phyloP scores from a whole-genome alignment of 1,140 invertebrate genomes.

The Trachymyrmex cornetzi region DNA sequence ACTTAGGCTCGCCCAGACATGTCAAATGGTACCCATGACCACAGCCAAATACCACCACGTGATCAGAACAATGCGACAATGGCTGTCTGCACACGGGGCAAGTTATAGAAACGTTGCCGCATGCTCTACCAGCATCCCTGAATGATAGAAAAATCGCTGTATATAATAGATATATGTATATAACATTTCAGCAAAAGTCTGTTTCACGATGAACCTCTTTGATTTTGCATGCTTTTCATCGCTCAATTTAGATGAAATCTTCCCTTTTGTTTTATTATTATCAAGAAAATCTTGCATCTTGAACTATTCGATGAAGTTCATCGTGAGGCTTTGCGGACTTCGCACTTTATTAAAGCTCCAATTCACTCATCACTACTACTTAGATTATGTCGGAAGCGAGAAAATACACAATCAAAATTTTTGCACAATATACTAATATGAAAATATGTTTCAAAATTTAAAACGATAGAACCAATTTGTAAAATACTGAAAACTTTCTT shows the following conservation, averaged over 20 bases:
- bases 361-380: too few species aligned
- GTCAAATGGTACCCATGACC: slow-evolving; percentile 84
- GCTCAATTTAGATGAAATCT: not conserved
- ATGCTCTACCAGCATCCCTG: slow-evolving; percentile 83
- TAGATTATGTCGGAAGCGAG: too few species aligned
- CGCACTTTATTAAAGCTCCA: not conserved
- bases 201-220: not conserved
- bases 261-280: not conserved
- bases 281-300: not conserved
- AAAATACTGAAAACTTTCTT: too few species aligned
- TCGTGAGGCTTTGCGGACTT: not conserved
- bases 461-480: too few species aligned
- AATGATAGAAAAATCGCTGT: slow-evolving; percentile 51
- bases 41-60: slow-evolving; percentile 83
- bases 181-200: not conserved
- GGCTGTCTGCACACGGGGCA: slow-evolving; percentile 83
- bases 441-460: too few species aligned
- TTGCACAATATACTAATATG: too few species aligned
- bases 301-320: not conserved
- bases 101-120: slow-evolving; percentile 78
- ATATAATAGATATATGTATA: slow-evolving; percentile 18
- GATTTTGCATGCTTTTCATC: not conserved
- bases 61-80: slow-evolving; percentile 81
- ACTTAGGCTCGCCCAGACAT: slow-evolving; percentile 83
- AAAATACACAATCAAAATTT: too few species aligned